phyloP scores from a whole-genome alignment of 2,888 invertebrate species.

The Myopa testacea region DNA sequence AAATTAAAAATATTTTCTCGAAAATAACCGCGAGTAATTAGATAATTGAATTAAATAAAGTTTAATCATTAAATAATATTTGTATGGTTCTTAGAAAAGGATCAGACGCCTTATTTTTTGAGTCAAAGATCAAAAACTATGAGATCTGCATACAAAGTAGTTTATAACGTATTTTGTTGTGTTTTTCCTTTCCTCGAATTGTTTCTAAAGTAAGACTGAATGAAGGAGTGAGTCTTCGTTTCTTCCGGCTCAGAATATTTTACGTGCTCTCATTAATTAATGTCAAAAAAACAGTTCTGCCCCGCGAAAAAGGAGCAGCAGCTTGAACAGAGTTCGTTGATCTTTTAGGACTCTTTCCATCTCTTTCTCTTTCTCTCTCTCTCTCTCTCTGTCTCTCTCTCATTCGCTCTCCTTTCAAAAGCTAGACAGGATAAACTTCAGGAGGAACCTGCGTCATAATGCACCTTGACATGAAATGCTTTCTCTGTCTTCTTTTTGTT shows the following conservation, averaged over 20 bases:
- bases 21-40: too few species aligned
- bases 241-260: not conserved
- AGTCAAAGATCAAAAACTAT: too few species aligned
- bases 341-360: too few species aligned
- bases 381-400: not conserved
- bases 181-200: too few species aligned
- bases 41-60: too few species aligned
- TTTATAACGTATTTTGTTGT: too few species aligned
- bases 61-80: too few species aligned
- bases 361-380: not conserved
- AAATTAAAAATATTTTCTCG: too few species aligned
- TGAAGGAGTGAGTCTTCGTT: not conserved
- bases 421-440: not conserved
- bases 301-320: too few species aligned
- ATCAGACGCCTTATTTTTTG: too few species aligned
- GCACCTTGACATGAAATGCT: conserved; percentile 27
- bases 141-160: too few species aligned
- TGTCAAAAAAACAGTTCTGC: not conserved
- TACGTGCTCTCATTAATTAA: not conserved
- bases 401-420: not conserved
- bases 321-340: not conserved
- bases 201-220: not conserved
- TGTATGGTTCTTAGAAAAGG: too few species aligned
- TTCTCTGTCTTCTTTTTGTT: not conserved
- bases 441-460: conserved; percentile 12